phyloP scores from a whole-genome alignment of 2,888 invertebrate species.

The Oxystoma pomonae region DNA sequence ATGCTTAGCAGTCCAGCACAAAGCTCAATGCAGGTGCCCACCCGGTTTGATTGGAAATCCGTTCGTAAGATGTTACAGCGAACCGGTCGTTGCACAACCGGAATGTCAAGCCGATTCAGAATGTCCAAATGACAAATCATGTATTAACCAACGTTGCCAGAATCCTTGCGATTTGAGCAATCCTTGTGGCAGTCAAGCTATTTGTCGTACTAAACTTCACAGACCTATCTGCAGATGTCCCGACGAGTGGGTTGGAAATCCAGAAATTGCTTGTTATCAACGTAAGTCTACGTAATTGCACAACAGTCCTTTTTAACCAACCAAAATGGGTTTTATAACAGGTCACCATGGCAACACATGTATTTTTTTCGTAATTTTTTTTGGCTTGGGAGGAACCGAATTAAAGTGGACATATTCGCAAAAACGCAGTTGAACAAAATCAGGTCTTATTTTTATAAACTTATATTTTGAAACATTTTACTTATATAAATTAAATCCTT shows the following conservation, averaged over 20 bases:
- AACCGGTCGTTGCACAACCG: constrained; percentile 49
- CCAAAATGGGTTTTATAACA: too few relatives aligned
- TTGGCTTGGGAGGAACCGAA: too few relatives aligned
- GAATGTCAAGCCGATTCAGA: constrained; percentile 72
- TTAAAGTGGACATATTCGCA: too few relatives aligned
- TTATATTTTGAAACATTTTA: too few relatives aligned
- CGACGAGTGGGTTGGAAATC: constrained; percentile 83
- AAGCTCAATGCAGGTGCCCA: constrained; percentile 73
- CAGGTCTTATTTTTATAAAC: too few relatives aligned
- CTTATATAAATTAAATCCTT: too few relatives aligned
- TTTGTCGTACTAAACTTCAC: constrained; percentile 73
- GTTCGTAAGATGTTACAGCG: constrained; percentile 66
- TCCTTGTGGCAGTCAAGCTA: constrained; percentile 77
- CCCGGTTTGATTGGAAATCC: constrained; percentile 74
- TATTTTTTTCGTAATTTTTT: too few relatives aligned
- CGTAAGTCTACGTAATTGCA: too few relatives aligned
- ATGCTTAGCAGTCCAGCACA: constrained; percentile 72
- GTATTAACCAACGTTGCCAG: constrained; percentile 74
- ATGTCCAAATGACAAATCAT: constrained; percentile 73
- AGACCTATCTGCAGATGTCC: constrained; percentile 82
- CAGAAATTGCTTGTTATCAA: constrained; percentile 78
- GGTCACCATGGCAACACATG: too few relatives aligned
- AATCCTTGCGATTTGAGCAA: constrained; percentile 73
- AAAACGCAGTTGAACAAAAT: too few relatives aligned
- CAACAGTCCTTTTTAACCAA: too few relatives aligned